Evolutionary conservation across 2,888 invertebrate genomes (phyloP), one percentile per base, ranked within the genome.

Genomic region (Mythimna lalbum): DNA sequence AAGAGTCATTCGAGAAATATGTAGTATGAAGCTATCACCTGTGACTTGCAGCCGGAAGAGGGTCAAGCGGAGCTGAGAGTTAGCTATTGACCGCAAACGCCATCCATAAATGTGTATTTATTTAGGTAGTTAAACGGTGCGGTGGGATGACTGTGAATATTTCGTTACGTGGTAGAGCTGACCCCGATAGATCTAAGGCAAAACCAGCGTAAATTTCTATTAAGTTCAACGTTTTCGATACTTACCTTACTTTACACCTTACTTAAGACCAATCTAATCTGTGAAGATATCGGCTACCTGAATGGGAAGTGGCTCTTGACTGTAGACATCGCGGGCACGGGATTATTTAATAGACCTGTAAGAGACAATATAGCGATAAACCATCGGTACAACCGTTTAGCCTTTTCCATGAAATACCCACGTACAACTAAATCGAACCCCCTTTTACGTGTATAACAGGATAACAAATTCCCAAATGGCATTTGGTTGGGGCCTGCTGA

Each of bases 21-120:
- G 17, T 62, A 33, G 47, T 64, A 55, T 69, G 50, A 47, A 64
- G 61, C 63, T 78, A 64, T 67, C 63, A 55, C 61, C 47, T n/a
- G 49, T 61, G 60, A 43, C 63, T 52, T 27, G 49, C 50, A 57
- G 47, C 10, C 17, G 27, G 67, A 74, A 78, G 61, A 57, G 55
- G 77, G 79, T 78, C 74, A 64, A 64, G 63, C 52, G 19, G 43
- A 39, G 27, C 50, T 27, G 39, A 63, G 33, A 63, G 52, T n/a
- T 63, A 71, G 50, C 57, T 50, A 52, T 36, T 74, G 43, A 66
- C 65, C 53, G 33, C 61, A 73, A 65, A 73, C 19, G 33, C 23
- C 19, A 50, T 21, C 49, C 49, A 9, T 50, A 31, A 19, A 23
- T 7, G 57, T 60, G 39, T 50, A 33, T 27, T 49, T 64, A 59